These are phyloP conservation scores for Eupeodes latifasciatus DNA, from an alignment of 2,888 invertebrate genomes.

Conservation along the genomic window DNA sequence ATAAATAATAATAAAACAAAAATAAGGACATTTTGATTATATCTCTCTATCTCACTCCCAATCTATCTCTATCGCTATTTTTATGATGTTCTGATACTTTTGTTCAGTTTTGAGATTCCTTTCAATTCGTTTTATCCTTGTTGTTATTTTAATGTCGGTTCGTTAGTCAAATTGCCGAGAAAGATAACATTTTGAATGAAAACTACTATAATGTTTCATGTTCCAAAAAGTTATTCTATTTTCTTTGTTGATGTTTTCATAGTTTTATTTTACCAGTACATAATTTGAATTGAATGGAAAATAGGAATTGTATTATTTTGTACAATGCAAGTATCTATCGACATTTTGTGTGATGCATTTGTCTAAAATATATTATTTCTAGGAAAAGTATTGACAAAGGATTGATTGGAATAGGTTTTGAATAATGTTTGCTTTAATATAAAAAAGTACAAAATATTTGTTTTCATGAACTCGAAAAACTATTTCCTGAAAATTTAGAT, in stretches of 20 bases:
- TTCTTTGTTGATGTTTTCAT: not conserved
- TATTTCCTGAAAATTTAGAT: too few species aligned
- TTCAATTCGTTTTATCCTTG: not conserved
- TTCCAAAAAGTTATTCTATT: not conserved
- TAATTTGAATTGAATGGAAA: not conserved
- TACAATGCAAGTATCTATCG: too few species aligned
- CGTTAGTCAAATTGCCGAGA: conserved; percentile 23
- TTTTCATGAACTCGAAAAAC: too few species aligned
- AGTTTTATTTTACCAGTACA: not conserved
- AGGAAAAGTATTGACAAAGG: too few species aligned
- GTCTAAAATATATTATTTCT: too few species aligned
- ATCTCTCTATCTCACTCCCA: not conserved
- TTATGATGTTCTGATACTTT: not conserved
- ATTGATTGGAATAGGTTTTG: too few species aligned
- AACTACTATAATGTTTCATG: not conserved
- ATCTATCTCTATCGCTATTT: not conserved
- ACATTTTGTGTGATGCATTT: not conserved
- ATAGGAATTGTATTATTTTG: not conserved
- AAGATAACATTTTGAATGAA: conserved; percentile 16
- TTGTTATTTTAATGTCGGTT: not conserved
- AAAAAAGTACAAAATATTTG: too few species aligned
- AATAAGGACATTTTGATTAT: conserved; percentile 17
- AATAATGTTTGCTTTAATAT: too few species aligned
- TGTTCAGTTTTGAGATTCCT: not conserved
- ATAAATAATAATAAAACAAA: not conserved